These are phyloP conservation scores for Oophaga pumilio DNA, from an alignment of 2,113 vertebrate species.

Conservation along the genomic window DNA sequence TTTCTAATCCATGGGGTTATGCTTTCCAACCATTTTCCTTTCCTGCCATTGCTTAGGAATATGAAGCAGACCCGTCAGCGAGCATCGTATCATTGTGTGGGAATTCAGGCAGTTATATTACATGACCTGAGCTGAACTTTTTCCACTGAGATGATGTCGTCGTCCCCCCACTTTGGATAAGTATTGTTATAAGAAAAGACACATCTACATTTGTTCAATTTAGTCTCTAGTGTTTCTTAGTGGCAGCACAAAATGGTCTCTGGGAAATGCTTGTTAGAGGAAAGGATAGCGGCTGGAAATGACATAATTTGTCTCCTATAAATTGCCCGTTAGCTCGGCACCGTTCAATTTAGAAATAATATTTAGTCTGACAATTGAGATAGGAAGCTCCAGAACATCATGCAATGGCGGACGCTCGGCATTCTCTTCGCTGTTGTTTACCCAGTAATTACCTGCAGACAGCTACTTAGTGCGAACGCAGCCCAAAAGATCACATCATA, in stretches of 20 bases:
- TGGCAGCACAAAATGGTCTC: constrained; percentile 52
- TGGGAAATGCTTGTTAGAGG: constrained; percentile 43
- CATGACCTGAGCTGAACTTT: constrained; percentile 23
- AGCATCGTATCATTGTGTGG: not conserved
- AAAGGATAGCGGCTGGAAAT: constrained; percentile 22
- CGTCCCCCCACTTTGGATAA: not conserved
- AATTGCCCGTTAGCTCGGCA: constrained; percentile 55
- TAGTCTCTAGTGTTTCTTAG: constrained; percentile 58
- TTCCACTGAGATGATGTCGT: not conserved
- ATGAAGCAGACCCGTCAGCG: not conserved
- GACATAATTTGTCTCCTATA: constrained; percentile 45
- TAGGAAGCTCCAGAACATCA: constrained; percentile 54
- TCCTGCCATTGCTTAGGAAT: not conserved
- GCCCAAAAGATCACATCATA: constrained; percentile 36
- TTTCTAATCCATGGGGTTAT: not conserved
- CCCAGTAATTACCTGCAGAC: constrained; percentile 53
- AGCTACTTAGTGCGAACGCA: constrained; percentile 40
- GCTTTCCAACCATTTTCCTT: not conserved
- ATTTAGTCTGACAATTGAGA: constrained; percentile 51
- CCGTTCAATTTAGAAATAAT: constrained; percentile 59
- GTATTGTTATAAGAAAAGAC: constrained; percentile 41
- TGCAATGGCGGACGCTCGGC: constrained; percentile 42
- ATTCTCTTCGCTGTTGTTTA: constrained; percentile 52
- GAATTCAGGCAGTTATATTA: not conserved
- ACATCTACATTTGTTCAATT: constrained; percentile 56